Base-by-base conservation (phyloP, 2,113 vertebrate genomes). In the Candoia aspera region DNA sequence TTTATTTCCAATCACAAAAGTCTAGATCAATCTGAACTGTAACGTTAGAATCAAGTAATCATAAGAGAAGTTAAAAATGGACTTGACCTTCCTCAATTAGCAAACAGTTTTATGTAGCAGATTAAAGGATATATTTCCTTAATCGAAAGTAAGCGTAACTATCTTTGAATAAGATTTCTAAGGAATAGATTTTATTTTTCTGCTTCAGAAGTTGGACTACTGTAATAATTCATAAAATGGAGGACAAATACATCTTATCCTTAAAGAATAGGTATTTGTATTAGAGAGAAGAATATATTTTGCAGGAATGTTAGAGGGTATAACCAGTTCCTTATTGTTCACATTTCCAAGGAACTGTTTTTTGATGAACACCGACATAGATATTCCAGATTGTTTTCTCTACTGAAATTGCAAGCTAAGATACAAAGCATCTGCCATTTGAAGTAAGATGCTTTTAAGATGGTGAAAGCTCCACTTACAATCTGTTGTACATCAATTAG, bases 61-160 rank as follows among this genome's bases (percentile, higher is more conserved):
- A 88, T 85, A 88, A 90, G 8, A 83, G 60, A 54, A 87, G 90
- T 90, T 91, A 92, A 91, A 92, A 92, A 91, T 46, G 2, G 86
- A 94, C 23, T 73, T 64, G 91, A 46, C 29, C 17, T 94, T 91
- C 73, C 59, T 8, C 19, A 33, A 24, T 86, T 59, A 92, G 84
- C 29, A 8, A 1, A 29, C 83, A 90, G 86, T 54, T 0, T 85
- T 83, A 90, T 21, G 55, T 2, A 57, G 0, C 8, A 0, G 91
- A 79, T 59, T 91, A 21, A 37, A 0, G 88, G 8, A 84, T 79
- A 8, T 0, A 0, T 9, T 84, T 93, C 73, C 26, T 46, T 59
- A 33, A 90, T 58, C 37, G 53, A 90, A 59, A 5, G 4, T 37
- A 83, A 54, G 60, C 0, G 89, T 64, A 86, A 3, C 5, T 54